phyloP scores from a whole-genome alignment of 2,113 vertebrate genomes.

The Plecturocebus donacophilus region DNA sequence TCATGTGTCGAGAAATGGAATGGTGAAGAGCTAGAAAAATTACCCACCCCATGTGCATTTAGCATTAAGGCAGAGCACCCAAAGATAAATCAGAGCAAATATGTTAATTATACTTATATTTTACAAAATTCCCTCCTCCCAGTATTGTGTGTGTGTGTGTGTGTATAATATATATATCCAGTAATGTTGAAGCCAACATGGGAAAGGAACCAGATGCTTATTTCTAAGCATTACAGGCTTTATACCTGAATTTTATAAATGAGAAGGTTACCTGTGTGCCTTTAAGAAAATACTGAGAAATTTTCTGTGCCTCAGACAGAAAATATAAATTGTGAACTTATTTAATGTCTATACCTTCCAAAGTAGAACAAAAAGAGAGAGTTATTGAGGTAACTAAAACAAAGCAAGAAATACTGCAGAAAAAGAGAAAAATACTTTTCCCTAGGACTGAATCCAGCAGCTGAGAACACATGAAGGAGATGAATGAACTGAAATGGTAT shows the following conservation, averaged over 20 bases:
- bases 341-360: constrained; percentile 56
- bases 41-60: neutral
- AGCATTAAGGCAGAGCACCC: neutral
- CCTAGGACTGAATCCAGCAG: constrained; percentile 50
- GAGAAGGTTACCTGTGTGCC: constrained; percentile 34
- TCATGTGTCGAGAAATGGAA: neutral
- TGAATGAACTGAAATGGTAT: constrained; percentile 61
- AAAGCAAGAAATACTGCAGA: constrained; percentile 69
- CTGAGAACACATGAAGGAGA: constrained; percentile 63
- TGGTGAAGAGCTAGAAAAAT: neutral
- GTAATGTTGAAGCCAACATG: constrained; percentile 10
- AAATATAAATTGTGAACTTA: constrained; percentile 53
- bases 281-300: constrained; percentile 63
- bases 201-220: constrained; percentile 13
- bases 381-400: constrained; percentile 71
- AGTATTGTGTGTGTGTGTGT: neutral
- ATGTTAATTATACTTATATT: constrained; percentile 26
- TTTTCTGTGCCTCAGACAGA: constrained; percentile 43
- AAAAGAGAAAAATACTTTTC: constrained; percentile 70
- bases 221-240: constrained; percentile 26
- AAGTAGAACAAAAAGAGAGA: constrained; percentile 65
- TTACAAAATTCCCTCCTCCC: neutral
- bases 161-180: neutral
- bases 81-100: neutral
- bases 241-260: constrained; percentile 51